Conservation (phyloP, 2,797 vertebrate species). For the Perodicticus potto region DNA sequence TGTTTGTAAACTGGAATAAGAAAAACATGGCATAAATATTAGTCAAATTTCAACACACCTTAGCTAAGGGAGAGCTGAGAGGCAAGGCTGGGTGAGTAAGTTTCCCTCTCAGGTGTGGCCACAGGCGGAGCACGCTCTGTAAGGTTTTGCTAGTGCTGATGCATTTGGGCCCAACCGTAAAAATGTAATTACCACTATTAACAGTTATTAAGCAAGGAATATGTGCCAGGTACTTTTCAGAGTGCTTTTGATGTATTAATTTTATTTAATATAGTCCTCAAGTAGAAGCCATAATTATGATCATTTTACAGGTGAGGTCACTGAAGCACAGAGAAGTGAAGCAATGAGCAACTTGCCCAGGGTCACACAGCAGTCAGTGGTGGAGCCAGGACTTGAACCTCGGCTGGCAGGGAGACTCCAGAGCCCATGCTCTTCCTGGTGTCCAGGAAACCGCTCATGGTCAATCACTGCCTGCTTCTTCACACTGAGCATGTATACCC, state of each 20-base stretch:
- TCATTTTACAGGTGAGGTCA: conserved; percentile 35
- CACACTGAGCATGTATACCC: not conserved
- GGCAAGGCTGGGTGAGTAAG: not conserved
- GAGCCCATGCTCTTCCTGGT: not conserved
- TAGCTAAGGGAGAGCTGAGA: not conserved
- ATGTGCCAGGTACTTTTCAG: not conserved
- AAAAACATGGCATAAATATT: conserved; percentile 49
- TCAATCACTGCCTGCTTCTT: not conserved
- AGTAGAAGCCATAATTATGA: conserved; percentile 27
- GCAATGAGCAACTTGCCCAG: not conserved
- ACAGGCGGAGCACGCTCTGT: not conserved
- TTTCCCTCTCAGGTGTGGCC: conserved; percentile 79
- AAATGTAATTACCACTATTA: conserved; percentile 64
- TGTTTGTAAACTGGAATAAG: conserved; percentile 66
- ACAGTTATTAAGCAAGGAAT: conserved; percentile 76
- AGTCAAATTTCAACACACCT: conserved; percentile 54
- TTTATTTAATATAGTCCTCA: conserved; percentile 44
- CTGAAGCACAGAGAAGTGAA: conserved; percentile 31
- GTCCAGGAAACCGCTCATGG: not conserved
- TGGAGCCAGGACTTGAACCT: not conserved
- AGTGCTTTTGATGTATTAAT: conserved; percentile 37
- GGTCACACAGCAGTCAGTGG: not conserved
- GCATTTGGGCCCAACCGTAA: not conserved
- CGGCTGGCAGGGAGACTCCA: not conserved
- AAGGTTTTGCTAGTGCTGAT: not conserved